Evolutionary conservation across 2,888 invertebrate genomes (phyloP), one percentile per base, ranked within the genome.

Genomic region (Thyatira batis): DNA sequence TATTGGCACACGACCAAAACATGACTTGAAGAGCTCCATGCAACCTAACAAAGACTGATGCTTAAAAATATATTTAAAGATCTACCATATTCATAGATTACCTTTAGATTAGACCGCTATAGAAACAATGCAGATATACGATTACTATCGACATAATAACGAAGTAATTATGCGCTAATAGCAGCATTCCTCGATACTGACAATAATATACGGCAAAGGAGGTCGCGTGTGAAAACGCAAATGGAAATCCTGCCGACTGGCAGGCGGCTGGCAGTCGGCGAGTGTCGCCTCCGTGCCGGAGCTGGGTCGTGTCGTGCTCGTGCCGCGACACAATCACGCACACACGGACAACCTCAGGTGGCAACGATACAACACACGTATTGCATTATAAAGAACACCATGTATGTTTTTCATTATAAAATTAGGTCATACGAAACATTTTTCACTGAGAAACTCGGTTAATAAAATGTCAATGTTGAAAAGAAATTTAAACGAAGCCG

Each of bases 201-300:
- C 54, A 69, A 61, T 70, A 68, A 69, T 67, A 69, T 67, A 57
- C 45, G 57, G 61, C 51, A 59, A 52, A 64, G 53, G 25, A 27
- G 51, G 55, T 78, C 60, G 78, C 81, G 75, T 79, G 78, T 57
- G 54, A 52, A 61, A 59, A 73, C 69, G 73, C 68, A 72, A 72
- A 73, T 69, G 65, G 63, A 63, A 68, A 60, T 58, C 61, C 64
- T 58, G 55, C 60, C 65, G 52, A 33, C 33, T 33, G 39, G 39
- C 39, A 39, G 39, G 13, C 39, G 39, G 13, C 39, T 39, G 39
- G 13, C 39, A 33, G 13, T 33, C 5, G 13, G 4, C 33, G 33
- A 13, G 33, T 33, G 33, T 33, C 33, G 33, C 33, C 33, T n/a
- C n/a, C n/a, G n/a, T 33, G 33, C n/a, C 33, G 17, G 13, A 3